A percentile compares a stretch with the other conserved stretches of the same genome.
These are phyloP conservation scores for Eulemur macaco DNA, from an alignment of 2,113 vertebrate genomes.

Conservation along the genomic window DNA sequence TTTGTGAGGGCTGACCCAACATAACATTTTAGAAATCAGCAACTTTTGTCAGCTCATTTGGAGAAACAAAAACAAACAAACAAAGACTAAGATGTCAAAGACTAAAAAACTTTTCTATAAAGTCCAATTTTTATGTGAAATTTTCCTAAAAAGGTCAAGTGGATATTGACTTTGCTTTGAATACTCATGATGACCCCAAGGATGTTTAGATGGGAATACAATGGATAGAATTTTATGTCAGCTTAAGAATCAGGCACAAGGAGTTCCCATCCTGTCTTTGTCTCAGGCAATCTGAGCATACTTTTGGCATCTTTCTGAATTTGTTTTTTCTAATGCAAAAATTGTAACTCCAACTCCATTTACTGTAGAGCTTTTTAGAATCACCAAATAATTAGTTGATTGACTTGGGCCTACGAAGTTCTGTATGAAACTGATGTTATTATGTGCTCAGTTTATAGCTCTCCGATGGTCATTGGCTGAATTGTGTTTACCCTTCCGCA, in stretches of 20 bases:
- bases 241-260: neutral
- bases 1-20: neutral
- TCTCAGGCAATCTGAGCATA: neutral
- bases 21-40: neutral
- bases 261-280: neutral
- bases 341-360: neutral
- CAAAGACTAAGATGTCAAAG: neutral
- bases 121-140: neutral
- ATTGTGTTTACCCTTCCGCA: neutral
- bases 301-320: neutral
- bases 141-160: conserved; percentile 51
- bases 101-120: neutral
- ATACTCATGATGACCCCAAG: neutral
- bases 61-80: conserved; percentile 1
- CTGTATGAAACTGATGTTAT: neutral
- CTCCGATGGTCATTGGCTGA: neutral
- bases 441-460: neutral
- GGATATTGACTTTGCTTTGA: conserved; percentile 52
- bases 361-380: neutral
- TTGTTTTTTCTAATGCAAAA: neutral
- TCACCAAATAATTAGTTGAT: neutral
- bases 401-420: neutral
- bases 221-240: neutral
- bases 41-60: neutral
- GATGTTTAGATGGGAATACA: neutral